Percentiles rank a stretch among this genome's conserved stretches.
Conservation (phyloP, 2,888 invertebrate species). For the Andrena minutula region DNA sequence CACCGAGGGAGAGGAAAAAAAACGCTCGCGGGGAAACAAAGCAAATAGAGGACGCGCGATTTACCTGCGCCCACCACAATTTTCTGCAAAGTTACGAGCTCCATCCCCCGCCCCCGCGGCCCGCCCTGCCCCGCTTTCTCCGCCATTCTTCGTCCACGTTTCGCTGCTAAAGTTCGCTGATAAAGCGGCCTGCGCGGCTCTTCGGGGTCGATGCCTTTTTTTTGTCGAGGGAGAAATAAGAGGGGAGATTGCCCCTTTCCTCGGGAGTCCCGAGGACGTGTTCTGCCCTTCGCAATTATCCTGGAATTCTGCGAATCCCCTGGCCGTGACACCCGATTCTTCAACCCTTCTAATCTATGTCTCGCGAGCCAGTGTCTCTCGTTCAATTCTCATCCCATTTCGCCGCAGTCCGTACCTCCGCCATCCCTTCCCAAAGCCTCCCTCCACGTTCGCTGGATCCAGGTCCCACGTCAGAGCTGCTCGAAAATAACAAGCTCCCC, state of each 20-base stretch:
- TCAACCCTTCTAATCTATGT: too few relatives aligned
- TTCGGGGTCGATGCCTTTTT: conserved; percentile 1
- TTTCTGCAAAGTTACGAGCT: conserved; percentile 53
- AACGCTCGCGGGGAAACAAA: conserved; percentile 39
- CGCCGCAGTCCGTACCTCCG: too few relatives aligned
- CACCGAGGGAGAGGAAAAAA: not conserved
- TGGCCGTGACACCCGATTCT: too few relatives aligned
- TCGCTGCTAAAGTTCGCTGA: conserved; percentile 16
- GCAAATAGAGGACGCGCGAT: conserved; percentile 45
- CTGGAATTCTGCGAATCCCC: too few relatives aligned
- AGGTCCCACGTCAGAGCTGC: too few relatives aligned
- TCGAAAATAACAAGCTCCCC: not conserved
- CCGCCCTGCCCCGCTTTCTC: not conserved
- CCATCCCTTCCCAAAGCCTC: too few relatives aligned
- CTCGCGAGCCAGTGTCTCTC: too few relatives aligned
- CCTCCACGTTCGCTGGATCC: too few relatives aligned
- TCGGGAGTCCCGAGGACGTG: too few relatives aligned
- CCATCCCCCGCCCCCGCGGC: not conserved
- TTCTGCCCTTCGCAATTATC: too few relatives aligned
- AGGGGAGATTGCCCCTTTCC: conserved; percentile 15
- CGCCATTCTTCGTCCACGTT: not conserved
- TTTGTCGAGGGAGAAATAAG: not conserved
- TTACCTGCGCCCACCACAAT: conserved; percentile 48
- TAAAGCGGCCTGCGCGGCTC: conserved; percentile 17
- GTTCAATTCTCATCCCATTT: too few relatives aligned